Percentiles rank a stretch among this genome's conserved stretches.
Evolutionary conservation across 92 coral and sea anemone species (phyloP).

Genomic region (Chrysogorgia sp.): DNA sequence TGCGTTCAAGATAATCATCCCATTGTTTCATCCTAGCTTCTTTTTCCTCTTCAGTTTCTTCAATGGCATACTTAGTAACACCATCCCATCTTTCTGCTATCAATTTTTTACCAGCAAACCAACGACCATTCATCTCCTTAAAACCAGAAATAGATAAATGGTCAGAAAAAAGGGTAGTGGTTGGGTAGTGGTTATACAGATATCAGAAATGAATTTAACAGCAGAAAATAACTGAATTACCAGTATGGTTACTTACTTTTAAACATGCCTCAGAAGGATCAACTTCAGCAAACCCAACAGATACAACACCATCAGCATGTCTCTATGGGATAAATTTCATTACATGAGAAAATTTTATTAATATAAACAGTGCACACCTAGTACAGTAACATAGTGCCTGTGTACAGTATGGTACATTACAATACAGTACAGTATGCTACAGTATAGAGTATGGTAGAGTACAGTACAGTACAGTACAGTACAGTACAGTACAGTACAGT

Average conservation of each 20-base stretch:
- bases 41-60: slow-evolving; percentile 80
- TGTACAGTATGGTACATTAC: too few species aligned
- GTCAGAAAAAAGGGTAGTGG: neutral
- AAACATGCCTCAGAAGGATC: slow-evolving; percentile 83
- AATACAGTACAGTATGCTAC: too few species aligned
- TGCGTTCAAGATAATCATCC: slow-evolving; percentile 72
- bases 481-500: too few species aligned
- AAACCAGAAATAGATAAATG: too few species aligned
- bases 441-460: too few species aligned
- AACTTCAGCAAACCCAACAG: slow-evolving; percentile 83
- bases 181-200: neutral
- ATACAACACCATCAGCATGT: slow-evolving; percentile 84
- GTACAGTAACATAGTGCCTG: too few species aligned
- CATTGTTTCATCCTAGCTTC: slow-evolving; percentile 82
- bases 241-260: slow-evolving; percentile 57
- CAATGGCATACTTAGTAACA: slow-evolving; percentile 75
- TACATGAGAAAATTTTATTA: neutral
- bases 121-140: slow-evolving; percentile 95
- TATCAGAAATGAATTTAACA: neutral
- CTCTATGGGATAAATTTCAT: slow-evolving; percentile 59
- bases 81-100: slow-evolving; percentile 94
- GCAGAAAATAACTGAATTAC: neutral
- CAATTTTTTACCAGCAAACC: slow-evolving; percentile 91
- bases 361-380: too few species aligned
- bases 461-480: too few species aligned